Percentiles rank a stretch among this genome's conserved stretches.
phyloP scores from a whole-genome alignment of 2,797 vertebrate genomes.

The Austrolebias charrua region DNA sequence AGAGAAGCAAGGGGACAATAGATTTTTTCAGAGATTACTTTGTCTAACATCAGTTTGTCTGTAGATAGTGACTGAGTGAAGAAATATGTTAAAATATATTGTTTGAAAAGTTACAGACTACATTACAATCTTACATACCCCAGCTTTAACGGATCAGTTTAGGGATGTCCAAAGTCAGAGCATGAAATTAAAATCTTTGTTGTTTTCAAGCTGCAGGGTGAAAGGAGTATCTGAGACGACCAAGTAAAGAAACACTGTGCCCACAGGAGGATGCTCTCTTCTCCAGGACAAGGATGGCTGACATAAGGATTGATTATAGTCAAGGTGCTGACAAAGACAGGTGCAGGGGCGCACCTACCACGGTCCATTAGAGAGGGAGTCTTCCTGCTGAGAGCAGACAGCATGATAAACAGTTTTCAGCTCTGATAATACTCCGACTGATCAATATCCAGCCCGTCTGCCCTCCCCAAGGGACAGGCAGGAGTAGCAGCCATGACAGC shows the following conservation, averaged over 20 bases:
- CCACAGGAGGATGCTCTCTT: constrained; percentile 55
- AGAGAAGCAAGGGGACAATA: no score
- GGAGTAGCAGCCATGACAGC: constrained; percentile 57
- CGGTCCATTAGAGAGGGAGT: constrained; percentile 76
- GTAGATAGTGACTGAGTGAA: no score
- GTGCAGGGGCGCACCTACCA: constrained; percentile 66
- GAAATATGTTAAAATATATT: no score
- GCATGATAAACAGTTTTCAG: constrained; percentile 80
- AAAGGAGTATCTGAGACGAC: constrained; percentile 32
- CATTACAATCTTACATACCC: no score
- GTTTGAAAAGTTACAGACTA: no score
- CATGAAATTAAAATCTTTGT: constrained; percentile 33
- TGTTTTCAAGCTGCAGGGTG: constrained; percentile 31
- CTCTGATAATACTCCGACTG: constrained; percentile 80
- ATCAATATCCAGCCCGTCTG: constrained; percentile 79
- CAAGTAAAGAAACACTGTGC: constrained; percentile 48
- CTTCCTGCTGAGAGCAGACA: constrained; percentile 72
- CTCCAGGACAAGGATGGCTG: constrained; percentile 65
- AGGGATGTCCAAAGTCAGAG: constrained; percentile 14
- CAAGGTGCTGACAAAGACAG: constrained; percentile 76
- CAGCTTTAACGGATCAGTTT: constrained; percentile 1
- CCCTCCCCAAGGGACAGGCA: constrained; percentile 50
- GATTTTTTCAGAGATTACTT: no score
- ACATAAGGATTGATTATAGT: constrained; percentile 72
- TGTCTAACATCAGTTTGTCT: no score